Evolutionary conservation across 2,113 vertebrate species (phyloP).

Genomic region (Clinocottus analis): DNA sequence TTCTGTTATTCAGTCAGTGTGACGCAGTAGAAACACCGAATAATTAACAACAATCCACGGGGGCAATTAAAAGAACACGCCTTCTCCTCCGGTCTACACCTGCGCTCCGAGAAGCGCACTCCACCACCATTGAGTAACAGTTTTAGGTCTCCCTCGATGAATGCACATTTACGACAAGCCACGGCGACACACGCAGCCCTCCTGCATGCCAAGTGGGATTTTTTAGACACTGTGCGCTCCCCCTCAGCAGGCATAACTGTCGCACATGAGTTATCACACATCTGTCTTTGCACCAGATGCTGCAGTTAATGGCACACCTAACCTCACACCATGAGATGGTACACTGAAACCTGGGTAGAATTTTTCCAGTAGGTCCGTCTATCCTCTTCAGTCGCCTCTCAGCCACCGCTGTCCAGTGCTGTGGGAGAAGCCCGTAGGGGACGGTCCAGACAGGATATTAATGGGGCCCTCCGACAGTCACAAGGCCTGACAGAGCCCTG

Average conservation of each 20-base stretch:
- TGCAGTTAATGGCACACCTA: conserved; percentile 72
- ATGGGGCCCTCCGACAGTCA: conserved; percentile 71
- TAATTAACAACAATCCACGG: conserved; percentile 7
- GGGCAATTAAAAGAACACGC: conserved; percentile 1
- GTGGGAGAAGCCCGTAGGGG: conserved; percentile 66
- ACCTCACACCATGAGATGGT: conserved; percentile 54
- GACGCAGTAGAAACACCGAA: background rate
- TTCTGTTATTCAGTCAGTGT: background rate
- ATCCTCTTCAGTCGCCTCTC: conserved; percentile 8
- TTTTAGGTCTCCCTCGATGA: conserved; percentile 33
- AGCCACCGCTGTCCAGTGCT: conserved; percentile 46
- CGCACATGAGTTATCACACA: conserved; percentile 63
- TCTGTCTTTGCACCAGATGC: conserved; percentile 75
- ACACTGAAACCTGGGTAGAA: conserved; percentile 61
- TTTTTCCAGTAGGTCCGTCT: conserved; percentile 45
- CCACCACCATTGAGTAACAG: background rate
- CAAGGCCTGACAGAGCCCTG: conserved; percentile 65
- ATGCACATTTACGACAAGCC: conserved; percentile 5
- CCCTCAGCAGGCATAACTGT: conserved; percentile 66
- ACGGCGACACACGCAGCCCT: conserved; percentile 5
- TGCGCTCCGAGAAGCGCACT: background rate
- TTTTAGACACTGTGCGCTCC: conserved; percentile 47
- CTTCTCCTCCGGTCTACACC: background rate
- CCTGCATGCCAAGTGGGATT: conserved; percentile 56
- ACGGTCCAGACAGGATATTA: conserved; percentile 76